Conservation (phyloP, 2,113 vertebrate species). For the Dicentrarchus labrax region DNA sequence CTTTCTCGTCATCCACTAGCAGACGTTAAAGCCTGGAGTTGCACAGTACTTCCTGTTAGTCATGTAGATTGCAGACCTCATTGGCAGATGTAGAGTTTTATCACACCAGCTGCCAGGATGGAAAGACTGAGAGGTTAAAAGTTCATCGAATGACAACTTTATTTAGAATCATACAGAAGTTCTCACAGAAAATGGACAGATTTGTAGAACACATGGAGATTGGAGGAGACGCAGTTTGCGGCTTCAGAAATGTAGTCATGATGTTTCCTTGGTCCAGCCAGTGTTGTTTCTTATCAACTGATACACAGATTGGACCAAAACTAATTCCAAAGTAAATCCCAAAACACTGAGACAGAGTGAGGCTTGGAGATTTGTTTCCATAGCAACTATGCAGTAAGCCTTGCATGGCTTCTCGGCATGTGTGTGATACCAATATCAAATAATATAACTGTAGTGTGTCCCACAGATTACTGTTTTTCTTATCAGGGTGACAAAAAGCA, state of each 20-base stretch:
- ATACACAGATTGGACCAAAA: slow-evolving; percentile 36
- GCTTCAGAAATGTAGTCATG: not conserved
- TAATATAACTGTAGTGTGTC: not conserved
- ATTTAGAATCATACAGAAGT: not conserved
- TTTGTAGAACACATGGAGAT: not conserved
- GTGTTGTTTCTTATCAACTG: slow-evolving; percentile 24
- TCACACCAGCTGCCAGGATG: slow-evolving; percentile 28
- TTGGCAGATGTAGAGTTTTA: slow-evolving; percentile 10
- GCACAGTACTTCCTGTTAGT: slow-evolving; percentile 24
- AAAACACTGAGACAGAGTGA: slow-evolving; percentile 34
- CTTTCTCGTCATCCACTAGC: not conserved
- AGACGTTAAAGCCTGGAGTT: slow-evolving; percentile 12
- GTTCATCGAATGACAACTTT: not conserved
- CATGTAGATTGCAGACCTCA: slow-evolving; percentile 10
- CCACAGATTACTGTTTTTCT: not conserved
- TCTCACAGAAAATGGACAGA: not conserved
- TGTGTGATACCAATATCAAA: slow-evolving; percentile 1
- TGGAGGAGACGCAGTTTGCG: not conserved
- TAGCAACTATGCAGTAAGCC: slow-evolving; percentile 63
- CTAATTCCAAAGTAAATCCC: slow-evolving; percentile 46
- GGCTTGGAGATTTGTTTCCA: slow-evolving; percentile 62
- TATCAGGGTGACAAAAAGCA: not conserved
- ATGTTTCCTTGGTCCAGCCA: not conserved
- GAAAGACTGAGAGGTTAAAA: slow-evolving; percentile 20
- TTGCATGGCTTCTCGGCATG: slow-evolving; percentile 9